phyloP scores from a whole-genome alignment of 2,888 invertebrate species.

The Lasioglossum figueresi region DNA sequence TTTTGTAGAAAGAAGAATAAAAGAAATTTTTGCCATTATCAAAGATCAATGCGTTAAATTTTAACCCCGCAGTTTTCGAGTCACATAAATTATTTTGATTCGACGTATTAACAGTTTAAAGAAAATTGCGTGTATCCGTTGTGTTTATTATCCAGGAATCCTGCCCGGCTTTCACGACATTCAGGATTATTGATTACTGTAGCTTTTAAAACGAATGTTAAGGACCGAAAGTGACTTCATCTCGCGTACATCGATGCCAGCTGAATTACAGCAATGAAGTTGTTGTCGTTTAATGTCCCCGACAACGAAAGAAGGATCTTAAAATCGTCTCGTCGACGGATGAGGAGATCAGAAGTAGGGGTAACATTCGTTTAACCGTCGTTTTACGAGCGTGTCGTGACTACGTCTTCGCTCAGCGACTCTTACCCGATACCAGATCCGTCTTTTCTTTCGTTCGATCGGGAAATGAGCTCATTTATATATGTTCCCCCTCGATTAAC shows the following conservation, averaged over 20 bases:
- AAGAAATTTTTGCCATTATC: no score
- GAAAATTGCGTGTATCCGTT: neutral
- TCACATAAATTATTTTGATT: no score
- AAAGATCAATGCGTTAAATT: no score
- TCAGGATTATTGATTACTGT: neutral
- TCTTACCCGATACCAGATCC: neutral
- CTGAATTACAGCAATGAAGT: conserved; percentile 4
- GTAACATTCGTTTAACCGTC: conserved; percentile 17
- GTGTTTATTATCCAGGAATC: neutral
- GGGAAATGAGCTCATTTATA: neutral
- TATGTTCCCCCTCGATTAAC: neutral
- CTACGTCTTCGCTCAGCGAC: conserved; percentile 7
- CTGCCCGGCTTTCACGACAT: neutral
- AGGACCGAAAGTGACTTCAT: neutral
- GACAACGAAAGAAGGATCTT: neutral
- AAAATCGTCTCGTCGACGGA: neutral
- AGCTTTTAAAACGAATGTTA: conserved; percentile 5
- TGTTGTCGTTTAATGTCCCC: neutral
- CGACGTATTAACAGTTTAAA: neutral
- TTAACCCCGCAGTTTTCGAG: no score
- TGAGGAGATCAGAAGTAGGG: conserved; percentile 2
- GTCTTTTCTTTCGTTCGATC: conserved; percentile 6
- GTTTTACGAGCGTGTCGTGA: conserved; percentile 28
- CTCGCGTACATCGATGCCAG: neutral
- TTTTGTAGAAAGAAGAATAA: no score